phyloP scores from a whole-genome alignment of 1,140 invertebrate genomes.

The Babylonia areolata region DNA sequence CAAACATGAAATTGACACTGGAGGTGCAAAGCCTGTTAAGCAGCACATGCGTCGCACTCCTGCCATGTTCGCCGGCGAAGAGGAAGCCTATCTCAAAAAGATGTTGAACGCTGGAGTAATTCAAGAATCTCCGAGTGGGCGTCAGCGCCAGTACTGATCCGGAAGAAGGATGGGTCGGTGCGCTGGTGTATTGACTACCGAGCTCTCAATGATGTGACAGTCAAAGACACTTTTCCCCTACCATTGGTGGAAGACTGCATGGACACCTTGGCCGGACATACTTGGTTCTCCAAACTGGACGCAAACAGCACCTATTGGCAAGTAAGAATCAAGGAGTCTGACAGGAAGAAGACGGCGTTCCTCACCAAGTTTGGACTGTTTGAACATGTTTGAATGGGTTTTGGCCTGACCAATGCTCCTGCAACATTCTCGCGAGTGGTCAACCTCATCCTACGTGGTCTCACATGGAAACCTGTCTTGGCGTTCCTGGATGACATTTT shows the following conservation, averaged over 20 bases:
- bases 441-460: slow-evolving; percentile 16
- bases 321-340: slow-evolving; percentile 37
- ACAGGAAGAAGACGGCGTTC: slow-evolving; percentile 54
- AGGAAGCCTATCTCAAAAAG: slow-evolving; percentile 37
- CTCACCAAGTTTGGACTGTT: slow-evolving; percentile 46
- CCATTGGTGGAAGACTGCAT: slow-evolving; percentile 75
- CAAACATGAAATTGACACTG: slow-evolving; percentile 48
- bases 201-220: slow-evolving; percentile 70
- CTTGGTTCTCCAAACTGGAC: slow-evolving; percentile 47
- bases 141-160: slow-evolving; percentile 62
- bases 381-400: slow-evolving; percentile 44
- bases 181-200: slow-evolving; percentile 78
- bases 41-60: slow-evolving; percentile 40
- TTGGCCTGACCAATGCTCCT: slow-evolving; percentile 50
- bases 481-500: slow-evolving; percentile 41
- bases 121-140: slow-evolving; percentile 46
- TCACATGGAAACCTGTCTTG: slow-evolving; percentile 28
- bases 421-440: slow-evolving; percentile 27
- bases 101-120: slow-evolving; percentile 51
- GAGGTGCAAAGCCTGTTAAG: slow-evolving; percentile 31
- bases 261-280: slow-evolving; percentile 26
- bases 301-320: slow-evolving; percentile 40
- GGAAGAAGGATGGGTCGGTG: slow-evolving; percentile 77
- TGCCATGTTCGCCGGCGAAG: slow-evolving; percentile 40
- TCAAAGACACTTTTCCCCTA: slow-evolving; percentile 77